Conservation (phyloP, 1,140 invertebrate genomes). For the Batillaria attramentaria region DNA sequence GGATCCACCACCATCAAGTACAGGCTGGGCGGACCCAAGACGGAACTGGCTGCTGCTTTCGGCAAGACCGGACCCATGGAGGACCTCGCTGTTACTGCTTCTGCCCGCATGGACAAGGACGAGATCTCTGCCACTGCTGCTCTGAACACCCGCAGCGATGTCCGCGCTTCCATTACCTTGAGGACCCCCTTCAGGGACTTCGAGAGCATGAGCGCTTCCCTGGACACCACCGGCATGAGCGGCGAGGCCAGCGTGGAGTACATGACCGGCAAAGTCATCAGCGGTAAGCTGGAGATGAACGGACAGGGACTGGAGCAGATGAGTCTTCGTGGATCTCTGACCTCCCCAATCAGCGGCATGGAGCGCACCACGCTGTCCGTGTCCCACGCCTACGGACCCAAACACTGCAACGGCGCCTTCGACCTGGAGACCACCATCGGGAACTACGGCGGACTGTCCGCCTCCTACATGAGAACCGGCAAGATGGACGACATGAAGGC, state of each 20-base stretch:
- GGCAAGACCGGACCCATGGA: constrained; percentile 19
- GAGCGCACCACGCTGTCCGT: constrained; percentile 3
- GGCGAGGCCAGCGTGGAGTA: constrained; percentile 12
- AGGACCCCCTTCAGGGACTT: constrained; percentile 27
- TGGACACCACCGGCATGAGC: constrained; percentile 14
- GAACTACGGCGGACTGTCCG: constrained; percentile 1
- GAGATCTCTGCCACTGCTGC: constrained; percentile 20
- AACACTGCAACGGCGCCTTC: not conserved
- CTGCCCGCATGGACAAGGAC: constrained; percentile 18
- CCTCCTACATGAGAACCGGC: constrained; percentile 14
- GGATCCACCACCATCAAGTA: constrained; percentile 25
- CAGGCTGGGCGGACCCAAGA: constrained; percentile 15
- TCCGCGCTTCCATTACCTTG: constrained; percentile 20
- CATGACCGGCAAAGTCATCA: constrained; percentile 32
- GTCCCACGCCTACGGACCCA: not conserved
- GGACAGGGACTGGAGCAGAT: not conserved
- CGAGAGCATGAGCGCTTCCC: constrained; percentile 8
- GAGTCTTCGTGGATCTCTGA: not conserved
- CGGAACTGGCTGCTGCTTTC: not conserved
- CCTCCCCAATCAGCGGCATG: constrained; percentile 14
- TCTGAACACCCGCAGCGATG: constrained; percentile 10
- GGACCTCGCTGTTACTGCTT: constrained; percentile 12
- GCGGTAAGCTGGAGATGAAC: constrained; percentile 23
- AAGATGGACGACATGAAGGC: constrained; percentile 19
- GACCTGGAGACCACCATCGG: constrained; percentile 19